These are phyloP conservation scores for Cotesia congregata DNA, from an alignment of 2,888 invertebrate genomes.

Conservation along the genomic window DNA sequence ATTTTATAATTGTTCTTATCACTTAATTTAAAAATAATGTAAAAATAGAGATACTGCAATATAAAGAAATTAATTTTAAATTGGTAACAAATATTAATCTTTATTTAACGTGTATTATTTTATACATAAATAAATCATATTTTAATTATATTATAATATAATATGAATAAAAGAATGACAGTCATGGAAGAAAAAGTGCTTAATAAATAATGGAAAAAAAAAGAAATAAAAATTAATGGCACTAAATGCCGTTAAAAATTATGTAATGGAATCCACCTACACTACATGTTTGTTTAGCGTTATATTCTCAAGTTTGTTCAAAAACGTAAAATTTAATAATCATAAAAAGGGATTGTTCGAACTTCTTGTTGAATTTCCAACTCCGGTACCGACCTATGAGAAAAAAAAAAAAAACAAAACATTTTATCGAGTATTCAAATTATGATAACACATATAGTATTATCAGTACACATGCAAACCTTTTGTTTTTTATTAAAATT, in stretches of 20 bases:
- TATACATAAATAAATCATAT: constrained; percentile 68
- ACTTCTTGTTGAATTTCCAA: constrained; percentile 68
- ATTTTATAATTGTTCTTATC: constrained; percentile 34
- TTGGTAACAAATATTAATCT: constrained; percentile 69
- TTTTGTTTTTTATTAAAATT: constrained; percentile 20
- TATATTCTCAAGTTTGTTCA: constrained; percentile 53
- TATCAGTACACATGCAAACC: constrained; percentile 12
- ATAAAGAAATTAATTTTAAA: constrained; percentile 45
- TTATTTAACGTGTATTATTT: constrained; percentile 66
- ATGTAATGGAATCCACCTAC: constrained; percentile 61
- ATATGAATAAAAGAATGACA: constrained; percentile 24
- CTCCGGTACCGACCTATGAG: constrained; percentile 63
- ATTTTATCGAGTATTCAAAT: not conserved
- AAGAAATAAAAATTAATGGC: constrained; percentile 61
- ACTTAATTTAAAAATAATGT: constrained; percentile 16
- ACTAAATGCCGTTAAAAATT: constrained; percentile 64
- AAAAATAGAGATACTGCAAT: not conserved
- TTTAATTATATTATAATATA: constrained; percentile 57
- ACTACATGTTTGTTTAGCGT: constrained; percentile 60
- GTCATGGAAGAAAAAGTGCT: constrained; percentile 29
- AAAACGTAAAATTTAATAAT: constrained; percentile 54
- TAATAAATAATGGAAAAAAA: constrained; percentile 37
- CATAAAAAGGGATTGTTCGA: constrained; percentile 77
- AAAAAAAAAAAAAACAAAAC: constrained; percentile 21
- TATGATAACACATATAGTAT: constrained; percentile 6